Conservation (phyloP, 2,113 vertebrate species). For the Daphoenositta chrysoptera region DNA sequence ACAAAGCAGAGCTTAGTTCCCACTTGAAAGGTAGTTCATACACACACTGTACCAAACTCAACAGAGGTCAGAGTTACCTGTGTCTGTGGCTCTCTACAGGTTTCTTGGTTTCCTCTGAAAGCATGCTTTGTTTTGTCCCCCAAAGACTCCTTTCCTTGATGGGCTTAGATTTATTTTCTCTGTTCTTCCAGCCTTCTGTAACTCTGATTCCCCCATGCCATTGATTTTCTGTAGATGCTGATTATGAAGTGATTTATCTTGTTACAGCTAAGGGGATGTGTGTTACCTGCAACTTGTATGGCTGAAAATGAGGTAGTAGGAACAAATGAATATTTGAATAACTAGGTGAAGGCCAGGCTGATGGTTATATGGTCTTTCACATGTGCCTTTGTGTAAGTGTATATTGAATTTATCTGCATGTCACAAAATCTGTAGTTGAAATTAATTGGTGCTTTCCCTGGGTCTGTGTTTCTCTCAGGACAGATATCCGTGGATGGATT, state of each 20-base stretch:
- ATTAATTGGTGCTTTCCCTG: neutral
- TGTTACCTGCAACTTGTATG: neutral
- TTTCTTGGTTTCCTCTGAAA: neutral
- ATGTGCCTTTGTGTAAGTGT: neutral
- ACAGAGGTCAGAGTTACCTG: neutral
- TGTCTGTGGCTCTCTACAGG: neutral
- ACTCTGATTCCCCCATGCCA: neutral
- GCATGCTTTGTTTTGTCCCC: neutral
- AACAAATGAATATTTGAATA: neutral
- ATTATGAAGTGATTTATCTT: neutral
- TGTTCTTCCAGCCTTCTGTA: neutral
- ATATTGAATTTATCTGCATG: neutral
- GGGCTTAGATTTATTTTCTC: neutral
- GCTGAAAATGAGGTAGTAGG: neutral
- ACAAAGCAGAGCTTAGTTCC: neutral
- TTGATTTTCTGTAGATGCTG: neutral
- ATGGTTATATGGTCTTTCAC: neutral
- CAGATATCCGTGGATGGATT: slow-evolving; percentile 97
- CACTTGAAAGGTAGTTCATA: neutral
- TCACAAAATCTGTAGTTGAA: neutral
- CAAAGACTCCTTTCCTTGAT: neutral
- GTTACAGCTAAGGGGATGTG: neutral
- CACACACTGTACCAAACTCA: neutral
- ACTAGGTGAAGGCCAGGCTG: neutral
- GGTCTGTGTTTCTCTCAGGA: slow-evolving; percentile 74